Base-by-base conservation (phyloP, 2,113 vertebrate genomes). In the Thamnophis sirtalis region DNA sequence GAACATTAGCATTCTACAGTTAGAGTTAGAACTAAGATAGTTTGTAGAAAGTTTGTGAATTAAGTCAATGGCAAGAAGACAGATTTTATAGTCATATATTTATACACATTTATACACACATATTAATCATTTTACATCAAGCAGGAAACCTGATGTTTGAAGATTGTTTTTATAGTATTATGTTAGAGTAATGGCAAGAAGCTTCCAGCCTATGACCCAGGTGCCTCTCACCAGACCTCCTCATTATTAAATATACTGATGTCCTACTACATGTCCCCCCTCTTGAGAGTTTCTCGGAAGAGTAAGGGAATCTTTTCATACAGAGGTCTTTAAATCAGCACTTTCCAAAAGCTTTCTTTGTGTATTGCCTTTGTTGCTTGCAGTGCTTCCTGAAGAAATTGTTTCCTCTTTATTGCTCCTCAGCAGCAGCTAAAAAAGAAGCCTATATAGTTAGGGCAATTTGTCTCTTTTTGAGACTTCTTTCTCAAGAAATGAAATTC, bases 21-120 rank as follows among this genome's bases (percentile, higher is more conserved):
- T 93, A 84, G 89, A 90, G 89, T 89, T 33, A 53, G 26, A 91
- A 56, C 48, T 89, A 54, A 90, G 2, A 92, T 93, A 90, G n/a
- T 87, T 87, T 33, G n/a, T 54, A 54, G n/a, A 55, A 54, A 87
- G 28, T 87, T 55, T n/a, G 51, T 2, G 50, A 86, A 54, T 87
- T 87, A 55, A 54, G 26, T 33, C 53, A 54, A 15, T n/a, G 51
- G 19, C 28, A n/a, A 87, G 28, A 33, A n/a, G 51, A 87, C 17
- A 21, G 33, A 3, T 80, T 80, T 80, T 43, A 80, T 38, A 80
- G 33, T 80, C 73, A 80, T 43, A 43, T 80, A 33, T 80, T 80
- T 80, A 80, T 80, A 86, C 26, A 28, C n/a, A 86, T 80, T 80
- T 80, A 80, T 80, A 86, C 26, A 28, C 51, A 86, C 85, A 86